These are phyloP conservation scores for Euwallacea fornicatus DNA, from an alignment of 1,140 invertebrate species.

Conservation along the genomic window DNA sequence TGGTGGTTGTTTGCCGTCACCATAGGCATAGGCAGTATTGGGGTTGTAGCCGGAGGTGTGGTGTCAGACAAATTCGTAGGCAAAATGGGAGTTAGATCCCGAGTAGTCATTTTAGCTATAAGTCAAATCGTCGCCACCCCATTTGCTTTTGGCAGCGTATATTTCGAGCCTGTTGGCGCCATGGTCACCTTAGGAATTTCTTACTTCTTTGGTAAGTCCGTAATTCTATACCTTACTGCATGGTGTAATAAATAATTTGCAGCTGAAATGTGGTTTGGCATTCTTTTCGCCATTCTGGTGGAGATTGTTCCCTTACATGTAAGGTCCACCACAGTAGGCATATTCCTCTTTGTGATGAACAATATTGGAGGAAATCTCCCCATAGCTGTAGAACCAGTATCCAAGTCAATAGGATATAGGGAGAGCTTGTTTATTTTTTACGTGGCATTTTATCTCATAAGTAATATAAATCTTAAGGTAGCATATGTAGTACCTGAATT, in stretches of 20 bases:
- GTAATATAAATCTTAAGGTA: conserved; percentile 52
- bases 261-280: conserved; percentile 94
- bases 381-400: conserved; percentile 82
- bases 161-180: conserved; percentile 78
- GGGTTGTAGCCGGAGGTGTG: conserved; percentile 84
- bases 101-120: conserved; percentile 79
- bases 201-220: conserved; percentile 76
- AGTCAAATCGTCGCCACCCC: conserved; percentile 86
- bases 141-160: conserved; percentile 86
- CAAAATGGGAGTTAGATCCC: conserved; percentile 80
- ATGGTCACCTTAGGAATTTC: conserved; percentile 84
- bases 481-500: too few species aligned
- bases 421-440: conserved; percentile 84
- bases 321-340: conserved; percentile 79
- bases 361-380: conserved; percentile 91
- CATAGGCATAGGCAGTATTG: conserved; percentile 82
- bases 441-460: conserved; percentile 80
- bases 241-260: conserved; percentile 44
- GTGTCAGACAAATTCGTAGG: conserved; percentile 88
- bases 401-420: conserved; percentile 76
- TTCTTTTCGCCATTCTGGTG: conserved; percentile 84
- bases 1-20: conserved; percentile 87
- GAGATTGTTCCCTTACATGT: conserved; percentile 81
- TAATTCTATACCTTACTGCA: background rate
- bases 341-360: conserved; percentile 90